Conservation (phyloP, 2,113 vertebrate species). For the Eira barbara region DNA sequence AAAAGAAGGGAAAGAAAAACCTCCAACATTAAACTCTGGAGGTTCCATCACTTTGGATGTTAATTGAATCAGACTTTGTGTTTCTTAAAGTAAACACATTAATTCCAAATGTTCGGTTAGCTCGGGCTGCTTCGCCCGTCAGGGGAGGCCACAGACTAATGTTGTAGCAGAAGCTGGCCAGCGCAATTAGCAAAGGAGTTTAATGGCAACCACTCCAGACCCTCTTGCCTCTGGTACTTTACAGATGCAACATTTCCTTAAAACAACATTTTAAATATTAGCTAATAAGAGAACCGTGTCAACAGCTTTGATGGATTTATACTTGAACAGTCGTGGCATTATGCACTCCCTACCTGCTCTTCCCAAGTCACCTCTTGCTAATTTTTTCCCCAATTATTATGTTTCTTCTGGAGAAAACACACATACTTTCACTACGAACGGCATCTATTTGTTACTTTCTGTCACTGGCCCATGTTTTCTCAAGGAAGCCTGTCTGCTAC, state of each 20-base stretch:
- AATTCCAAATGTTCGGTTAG: constrained; percentile 55
- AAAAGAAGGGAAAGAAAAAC: not conserved
- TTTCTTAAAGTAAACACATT: constrained; percentile 72
- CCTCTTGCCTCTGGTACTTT: constrained; percentile 58
- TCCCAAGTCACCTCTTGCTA: constrained; percentile 79
- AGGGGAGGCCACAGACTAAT: not conserved
- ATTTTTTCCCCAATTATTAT: constrained; percentile 80
- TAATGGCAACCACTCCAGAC: constrained; percentile 64
- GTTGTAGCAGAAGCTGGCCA: constrained; percentile 13
- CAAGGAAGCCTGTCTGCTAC: constrained; percentile 62
- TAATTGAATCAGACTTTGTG: constrained; percentile 71
- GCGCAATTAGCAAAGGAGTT: constrained; percentile 69
- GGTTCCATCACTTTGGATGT: constrained; percentile 1
- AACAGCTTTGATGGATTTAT: constrained; percentile 67
- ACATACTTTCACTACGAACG: constrained; percentile 76
- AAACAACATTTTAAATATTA: constrained; percentile 75
- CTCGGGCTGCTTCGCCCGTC: constrained; percentile 31
- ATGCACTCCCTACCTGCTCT: constrained; percentile 60
- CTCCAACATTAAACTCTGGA: constrained; percentile 23
- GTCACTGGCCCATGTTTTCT: constrained; percentile 59
- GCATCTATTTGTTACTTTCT: constrained; percentile 79
- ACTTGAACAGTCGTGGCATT: constrained; percentile 71
- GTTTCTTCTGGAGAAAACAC: constrained; percentile 79
- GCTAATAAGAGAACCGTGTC: constrained; percentile 74
- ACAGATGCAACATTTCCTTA: constrained; percentile 70